Percentiles rank a stretch among this genome's conserved stretches.
phyloP scores from a whole-genome alignment of 2,113 vertebrate genomes.

The Camarhynchus parvulus region DNA sequence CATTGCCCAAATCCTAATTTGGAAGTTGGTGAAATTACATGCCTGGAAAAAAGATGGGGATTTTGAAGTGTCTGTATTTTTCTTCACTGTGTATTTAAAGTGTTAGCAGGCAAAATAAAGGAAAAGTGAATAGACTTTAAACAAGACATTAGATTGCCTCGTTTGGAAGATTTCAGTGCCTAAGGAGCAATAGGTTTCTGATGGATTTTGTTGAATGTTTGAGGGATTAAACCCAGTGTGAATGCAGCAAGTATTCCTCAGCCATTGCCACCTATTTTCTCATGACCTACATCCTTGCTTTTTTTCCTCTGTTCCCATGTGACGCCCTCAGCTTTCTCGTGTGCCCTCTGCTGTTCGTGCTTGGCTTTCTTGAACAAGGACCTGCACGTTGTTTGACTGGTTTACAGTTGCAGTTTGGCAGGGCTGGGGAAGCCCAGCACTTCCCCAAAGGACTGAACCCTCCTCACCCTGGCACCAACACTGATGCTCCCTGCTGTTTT shows the following conservation, averaged over 20 bases:
- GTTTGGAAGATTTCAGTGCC: neutral
- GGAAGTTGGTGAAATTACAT: neutral
- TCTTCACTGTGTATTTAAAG: neutral
- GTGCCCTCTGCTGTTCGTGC: neutral
- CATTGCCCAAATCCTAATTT: neutral
- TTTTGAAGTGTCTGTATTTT: neutral
- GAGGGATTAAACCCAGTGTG: neutral
- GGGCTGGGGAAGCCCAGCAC: accelerated
- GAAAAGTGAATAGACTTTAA: neutral
- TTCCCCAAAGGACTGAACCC: neutral
- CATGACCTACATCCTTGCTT: neutral
- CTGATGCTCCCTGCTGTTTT: neutral
- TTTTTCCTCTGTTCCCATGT: neutral
- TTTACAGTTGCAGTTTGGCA: neutral
- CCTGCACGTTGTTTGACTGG: accelerated
- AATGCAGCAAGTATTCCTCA: neutral
- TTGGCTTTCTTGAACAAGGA: neutral
- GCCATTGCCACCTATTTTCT: neutral
- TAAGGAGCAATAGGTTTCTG: neutral
- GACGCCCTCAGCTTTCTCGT: neutral
- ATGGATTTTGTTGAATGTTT: neutral
- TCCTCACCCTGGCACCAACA: neutral
- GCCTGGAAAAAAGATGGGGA: neutral
- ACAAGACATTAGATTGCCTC: neutral
- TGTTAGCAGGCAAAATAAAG: neutral